These are phyloP conservation scores for Pollenia amentaria DNA, from an alignment of 2,888 invertebrate genomes.

Conservation along the genomic window DNA sequence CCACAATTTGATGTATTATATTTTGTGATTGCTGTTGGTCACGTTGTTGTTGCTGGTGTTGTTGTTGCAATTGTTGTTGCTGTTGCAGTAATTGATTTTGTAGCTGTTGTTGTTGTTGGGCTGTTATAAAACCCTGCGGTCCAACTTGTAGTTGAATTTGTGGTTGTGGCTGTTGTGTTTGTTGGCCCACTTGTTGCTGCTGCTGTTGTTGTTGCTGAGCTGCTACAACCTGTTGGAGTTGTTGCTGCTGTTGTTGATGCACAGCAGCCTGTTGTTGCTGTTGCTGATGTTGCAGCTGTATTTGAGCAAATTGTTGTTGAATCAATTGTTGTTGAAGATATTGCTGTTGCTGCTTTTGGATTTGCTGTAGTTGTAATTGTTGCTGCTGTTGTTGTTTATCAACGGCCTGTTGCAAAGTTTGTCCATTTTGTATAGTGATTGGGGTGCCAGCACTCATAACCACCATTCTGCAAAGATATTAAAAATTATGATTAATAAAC, in stretches of 20 bases:
- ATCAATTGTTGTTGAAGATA: constrained; percentile 81
- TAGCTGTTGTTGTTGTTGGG: constrained; percentile 80
- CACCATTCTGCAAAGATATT: constrained; percentile 81
- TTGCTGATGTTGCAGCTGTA: constrained; percentile 81
- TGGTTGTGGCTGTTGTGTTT: constrained; percentile 84
- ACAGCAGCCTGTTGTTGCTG: constrained; percentile 77
- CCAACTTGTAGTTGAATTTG: constrained; percentile 79
- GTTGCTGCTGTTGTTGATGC: constrained; percentile 80
- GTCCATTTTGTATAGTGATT: constrained; percentile 83
- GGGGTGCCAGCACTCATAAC: constrained; percentile 84
- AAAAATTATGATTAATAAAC: no score
- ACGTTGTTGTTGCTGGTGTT: constrained; percentile 81
- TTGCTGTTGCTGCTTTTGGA: constrained; percentile 80
- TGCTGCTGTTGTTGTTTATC: constrained; percentile 80
- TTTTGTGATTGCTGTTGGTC: constrained; percentile 85
- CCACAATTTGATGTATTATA: constrained; percentile 82
- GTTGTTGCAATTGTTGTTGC: constrained; percentile 84
- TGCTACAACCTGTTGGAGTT: constrained; percentile 73
- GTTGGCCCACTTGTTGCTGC: constrained; percentile 82
- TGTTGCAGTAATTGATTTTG: constrained; percentile 79
- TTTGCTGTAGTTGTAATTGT: constrained; percentile 80
- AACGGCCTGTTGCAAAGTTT: constrained; percentile 81
- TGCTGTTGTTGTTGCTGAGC: constrained; percentile 83
- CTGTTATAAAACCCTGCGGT: constrained; percentile 62
- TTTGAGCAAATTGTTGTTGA: constrained; percentile 80